phyloP scores from a whole-genome alignment of 2,888 invertebrate species.

The Drosophila dives region DNA sequence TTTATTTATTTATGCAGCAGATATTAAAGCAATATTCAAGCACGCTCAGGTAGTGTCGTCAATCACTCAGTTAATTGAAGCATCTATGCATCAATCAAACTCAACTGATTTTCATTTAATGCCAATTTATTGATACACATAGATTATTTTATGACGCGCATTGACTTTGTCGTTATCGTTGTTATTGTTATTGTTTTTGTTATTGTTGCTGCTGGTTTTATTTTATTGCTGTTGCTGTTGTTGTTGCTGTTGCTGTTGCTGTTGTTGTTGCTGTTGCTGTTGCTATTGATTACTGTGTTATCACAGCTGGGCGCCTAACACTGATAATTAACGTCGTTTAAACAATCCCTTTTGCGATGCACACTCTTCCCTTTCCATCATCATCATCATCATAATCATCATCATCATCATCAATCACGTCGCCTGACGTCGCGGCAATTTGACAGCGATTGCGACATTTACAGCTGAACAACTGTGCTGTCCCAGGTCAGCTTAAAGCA shows the following conservation, averaged over 20 bases:
- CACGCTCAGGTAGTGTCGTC: conserved; percentile 26
- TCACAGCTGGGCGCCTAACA: conserved; percentile 44
- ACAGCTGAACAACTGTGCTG: conserved; percentile 65
- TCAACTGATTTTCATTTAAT: conserved; percentile 53
- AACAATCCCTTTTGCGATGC: neutral
- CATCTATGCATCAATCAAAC: conserved; percentile 67
- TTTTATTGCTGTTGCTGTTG: neutral
- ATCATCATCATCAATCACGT: conserved; percentile 72
- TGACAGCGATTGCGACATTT: conserved; percentile 78
- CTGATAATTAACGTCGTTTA: conserved; percentile 52
- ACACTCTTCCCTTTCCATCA: neutral
- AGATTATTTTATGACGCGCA: conserved; percentile 57
- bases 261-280: conserved; percentile 11
- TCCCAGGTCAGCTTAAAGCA: conserved; percentile 50
- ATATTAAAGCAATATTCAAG: conserved; percentile 3
- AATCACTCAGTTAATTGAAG: conserved; percentile 52
- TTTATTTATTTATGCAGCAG: too few relatives aligned
- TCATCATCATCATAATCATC: conserved; percentile 15
- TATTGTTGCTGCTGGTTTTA: conserved; percentile 13
- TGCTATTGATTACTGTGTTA: conserved; percentile 35
- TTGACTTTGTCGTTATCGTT: conserved; percentile 38
- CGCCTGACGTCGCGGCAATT: conserved; percentile 54
- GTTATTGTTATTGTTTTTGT: conserved; percentile 18
- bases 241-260: conserved; percentile 8
- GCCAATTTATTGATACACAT: conserved; percentile 50